phyloP scores from a whole-genome alignment of 2,797 vertebrate species.

The Myotis myotis region DNA sequence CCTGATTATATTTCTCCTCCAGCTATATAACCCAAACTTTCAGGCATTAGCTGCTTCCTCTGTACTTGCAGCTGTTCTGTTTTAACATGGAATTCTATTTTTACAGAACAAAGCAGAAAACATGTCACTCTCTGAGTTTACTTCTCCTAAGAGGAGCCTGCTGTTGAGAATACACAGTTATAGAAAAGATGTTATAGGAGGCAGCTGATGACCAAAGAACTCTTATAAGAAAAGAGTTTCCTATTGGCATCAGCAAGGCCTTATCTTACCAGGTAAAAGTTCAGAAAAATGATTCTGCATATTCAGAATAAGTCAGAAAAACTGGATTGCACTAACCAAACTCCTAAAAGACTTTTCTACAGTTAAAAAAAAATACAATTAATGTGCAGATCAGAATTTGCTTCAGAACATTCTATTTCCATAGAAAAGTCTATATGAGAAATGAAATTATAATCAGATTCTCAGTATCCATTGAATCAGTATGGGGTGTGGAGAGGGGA shows the following conservation, averaged over 20 bases:
- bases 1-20: not conserved
- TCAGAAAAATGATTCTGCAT: not conserved
- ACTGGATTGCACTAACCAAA: not conserved
- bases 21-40: not conserved
- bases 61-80: not conserved
- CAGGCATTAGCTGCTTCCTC: not conserved
- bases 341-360: not conserved
- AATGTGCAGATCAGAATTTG: not conserved
- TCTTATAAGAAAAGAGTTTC: not conserved
- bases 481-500: not conserved
- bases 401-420: not conserved
- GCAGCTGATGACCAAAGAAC: not conserved
- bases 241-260: not conserved
- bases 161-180: not conserved
- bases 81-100: constrained; percentile 32
- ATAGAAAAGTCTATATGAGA: not conserved
- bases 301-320: not conserved
- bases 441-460: not conserved
- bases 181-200: not conserved
- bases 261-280: not conserved
- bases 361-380: not conserved
- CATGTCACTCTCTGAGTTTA: not conserved
- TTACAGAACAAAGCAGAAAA: constrained; percentile 41
- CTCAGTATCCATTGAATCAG: not conserved
- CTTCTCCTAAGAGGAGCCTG: not conserved